Percentiles rank a stretch among this genome's conserved stretches.
These are phyloP conservation scores for Aphaenogaster floridana DNA, from an alignment of 1,140 invertebrate species.

Conservation along the genomic window DNA sequence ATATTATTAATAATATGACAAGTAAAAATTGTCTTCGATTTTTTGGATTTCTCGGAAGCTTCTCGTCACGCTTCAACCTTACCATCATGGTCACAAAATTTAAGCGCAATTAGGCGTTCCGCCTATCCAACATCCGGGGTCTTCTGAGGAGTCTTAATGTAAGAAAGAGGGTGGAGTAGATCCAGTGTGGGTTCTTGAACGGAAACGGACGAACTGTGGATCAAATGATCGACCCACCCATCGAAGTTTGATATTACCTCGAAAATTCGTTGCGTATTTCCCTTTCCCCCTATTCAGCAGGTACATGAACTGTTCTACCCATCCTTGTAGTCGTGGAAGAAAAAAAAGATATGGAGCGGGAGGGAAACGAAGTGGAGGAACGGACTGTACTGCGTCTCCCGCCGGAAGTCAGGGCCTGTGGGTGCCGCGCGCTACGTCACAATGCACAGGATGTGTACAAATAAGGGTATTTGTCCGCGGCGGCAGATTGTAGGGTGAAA, in stretches of 20 bases:
- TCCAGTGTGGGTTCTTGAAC: not conserved
- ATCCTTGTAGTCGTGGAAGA: conserved; percentile 5
- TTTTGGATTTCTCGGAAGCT: not conserved
- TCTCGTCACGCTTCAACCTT: not conserved
- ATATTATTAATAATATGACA: not conserved
- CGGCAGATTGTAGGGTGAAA: conserved; percentile 82
- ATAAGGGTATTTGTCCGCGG: conserved; percentile 86
- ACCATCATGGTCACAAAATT: conserved; percentile 45
- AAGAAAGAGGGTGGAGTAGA: conserved; percentile 15
- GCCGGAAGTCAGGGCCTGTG: conserved; percentile 74
- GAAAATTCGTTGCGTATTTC: conserved; percentile 26
- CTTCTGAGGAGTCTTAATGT: not conserved
- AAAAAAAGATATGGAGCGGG: conserved; percentile 54
- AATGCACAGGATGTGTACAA: conserved; percentile 87
- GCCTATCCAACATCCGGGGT: conserved; percentile 46
- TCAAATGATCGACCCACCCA: conserved; percentile 9
- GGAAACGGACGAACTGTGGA: conserved; percentile 13
- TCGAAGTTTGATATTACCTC: conserved; percentile 32
- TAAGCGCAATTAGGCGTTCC: conserved; percentile 58
- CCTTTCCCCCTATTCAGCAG: conserved; percentile 29
- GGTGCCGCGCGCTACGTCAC: conserved; percentile 77
- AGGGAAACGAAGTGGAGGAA: conserved; percentile 38
- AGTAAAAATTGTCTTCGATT: not conserved
- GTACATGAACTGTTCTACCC: conserved; percentile 65
- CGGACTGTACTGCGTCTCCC: conserved; percentile 4